A percentile compares a stretch with the other conserved stretches of the same genome.
Conservation (phyloP, 2,113 vertebrate species). For the Pseudopodoces humilis region DNA sequence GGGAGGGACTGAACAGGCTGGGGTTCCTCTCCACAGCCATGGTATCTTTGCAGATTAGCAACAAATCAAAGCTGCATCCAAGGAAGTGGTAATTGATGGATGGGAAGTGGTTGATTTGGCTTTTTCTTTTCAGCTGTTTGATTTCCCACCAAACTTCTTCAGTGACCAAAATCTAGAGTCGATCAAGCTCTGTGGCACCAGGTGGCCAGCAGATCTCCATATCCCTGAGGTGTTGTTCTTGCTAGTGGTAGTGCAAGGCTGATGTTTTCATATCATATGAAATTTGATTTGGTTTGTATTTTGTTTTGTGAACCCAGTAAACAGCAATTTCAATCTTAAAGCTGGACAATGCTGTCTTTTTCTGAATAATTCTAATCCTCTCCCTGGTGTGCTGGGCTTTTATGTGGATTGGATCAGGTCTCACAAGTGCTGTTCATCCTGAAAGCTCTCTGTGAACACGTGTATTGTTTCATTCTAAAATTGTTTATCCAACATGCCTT, state of each 20-base stretch:
- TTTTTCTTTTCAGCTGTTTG: neutral
- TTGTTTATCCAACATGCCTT: neutral
- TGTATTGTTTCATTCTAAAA: neutral
- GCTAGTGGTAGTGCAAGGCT: neutral
- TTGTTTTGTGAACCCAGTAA: neutral
- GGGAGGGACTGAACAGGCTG: neutral
- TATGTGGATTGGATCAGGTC: neutral
- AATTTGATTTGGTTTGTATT: neutral
- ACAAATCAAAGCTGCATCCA: neutral
- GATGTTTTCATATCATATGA: neutral
- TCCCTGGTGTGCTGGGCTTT: neutral
- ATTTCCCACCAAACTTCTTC: neutral
- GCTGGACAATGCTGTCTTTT: neutral
- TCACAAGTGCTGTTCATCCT: neutral
- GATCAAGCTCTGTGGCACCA: neutral
- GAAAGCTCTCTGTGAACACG: neutral
- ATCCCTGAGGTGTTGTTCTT: neutral
- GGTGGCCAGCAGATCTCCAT: neutral
- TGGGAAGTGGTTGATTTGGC: neutral
- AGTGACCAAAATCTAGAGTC: neutral
- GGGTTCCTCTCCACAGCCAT: neutral
- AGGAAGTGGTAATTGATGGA: neutral
- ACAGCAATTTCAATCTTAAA: neutral
- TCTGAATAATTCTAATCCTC: neutral
- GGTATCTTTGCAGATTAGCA: neutral